Conservation (phyloP, 2,888 invertebrate genomes). For the Lapara coniferarum region DNA sequence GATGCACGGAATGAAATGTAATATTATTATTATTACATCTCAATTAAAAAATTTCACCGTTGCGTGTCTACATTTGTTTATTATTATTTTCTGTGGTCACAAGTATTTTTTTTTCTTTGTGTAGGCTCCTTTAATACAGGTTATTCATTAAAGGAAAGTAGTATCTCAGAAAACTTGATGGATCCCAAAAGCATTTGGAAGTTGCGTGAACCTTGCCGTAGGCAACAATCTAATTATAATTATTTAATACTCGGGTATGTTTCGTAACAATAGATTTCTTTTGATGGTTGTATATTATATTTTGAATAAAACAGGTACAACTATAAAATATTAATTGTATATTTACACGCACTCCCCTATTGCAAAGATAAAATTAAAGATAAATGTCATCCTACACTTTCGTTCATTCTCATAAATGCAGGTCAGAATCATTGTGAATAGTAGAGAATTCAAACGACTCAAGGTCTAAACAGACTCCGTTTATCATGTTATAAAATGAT, state of each 20-base stretch:
- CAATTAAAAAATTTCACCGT: constrained; percentile 27
- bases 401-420: not conserved
- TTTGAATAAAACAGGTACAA: constrained; percentile 32
- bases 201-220: constrained; percentile 51
- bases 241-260: constrained; percentile 44
- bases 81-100: constrained; percentile 43
- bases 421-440: not conserved
- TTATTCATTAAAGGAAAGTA: constrained; percentile 46
- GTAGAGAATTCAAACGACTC: not conserved
- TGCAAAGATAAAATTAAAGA: not conserved
- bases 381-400: not conserved
- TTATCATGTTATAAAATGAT: constrained; percentile 58
- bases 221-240: constrained; percentile 48
- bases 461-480: constrained; percentile 31
- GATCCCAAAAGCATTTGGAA: constrained; percentile 47
- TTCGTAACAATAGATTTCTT: constrained; percentile 26
- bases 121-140: constrained; percentile 36
- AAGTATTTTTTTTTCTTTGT: constrained; percentile 39
- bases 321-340: constrained; percentile 47
- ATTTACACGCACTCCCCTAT: constrained; percentile 41
- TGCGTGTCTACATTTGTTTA: constrained; percentile 57
- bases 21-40: not conserved
- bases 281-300: constrained; percentile 33
- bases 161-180: constrained; percentile 48
- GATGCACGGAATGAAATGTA: not conserved